Evolutionary conservation across 2,797 vertebrate species (phyloP), one percentile per base, ranked within the genome.

Genomic region (Trematomus bernacchii): DNA sequence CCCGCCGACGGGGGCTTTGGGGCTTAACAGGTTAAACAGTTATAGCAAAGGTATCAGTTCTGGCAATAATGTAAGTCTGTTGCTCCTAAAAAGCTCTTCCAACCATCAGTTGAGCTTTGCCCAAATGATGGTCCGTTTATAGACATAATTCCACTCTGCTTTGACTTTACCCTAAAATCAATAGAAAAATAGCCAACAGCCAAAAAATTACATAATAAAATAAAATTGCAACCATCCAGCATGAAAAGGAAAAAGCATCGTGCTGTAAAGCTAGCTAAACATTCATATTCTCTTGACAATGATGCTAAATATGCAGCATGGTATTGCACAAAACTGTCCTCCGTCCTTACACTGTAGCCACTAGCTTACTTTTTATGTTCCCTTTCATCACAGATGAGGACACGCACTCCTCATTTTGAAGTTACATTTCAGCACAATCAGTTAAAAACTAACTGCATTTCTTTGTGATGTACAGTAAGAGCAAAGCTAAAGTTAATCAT

Each of bases 61-160:
- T 42, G n/a, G n/a, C 8, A 52, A 11, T 40, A 18, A 64, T 30
- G 23, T 53, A 62, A n/a, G 51, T 21, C 44, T 52, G 27, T 63
- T 40, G 55, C 57, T 51, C 14, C 0, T 8, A 48, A 6, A 68
- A 60, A 37, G 16, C 23, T 57, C 42, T 30, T 66, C 19, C 37
- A 71, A 75, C 40, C 21, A 54, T 58, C 46, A 6, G 33, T 65
- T 19, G 4, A 58, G 40, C 10, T 63, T 58, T 51, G n/a, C 16
- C 18, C 9, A 58, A 66, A 70, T 27, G 37, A 43, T 65, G 15
- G 68, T 16, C 18, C 1, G 44, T 64, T 63, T 55, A 7, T 8
- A 51, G 47, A 64, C 55, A 58, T 58, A 61, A 64, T 1, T 33
- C 18, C 43, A 30, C 10, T 27, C 27, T n/a, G 13, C 60, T 19